Percentiles rank a stretch among this genome's conserved stretches.
Evolutionary conservation across 2,888 invertebrate genomes (phyloP).

Genomic region (Stenoptilia bipunctidactyla): DNA sequence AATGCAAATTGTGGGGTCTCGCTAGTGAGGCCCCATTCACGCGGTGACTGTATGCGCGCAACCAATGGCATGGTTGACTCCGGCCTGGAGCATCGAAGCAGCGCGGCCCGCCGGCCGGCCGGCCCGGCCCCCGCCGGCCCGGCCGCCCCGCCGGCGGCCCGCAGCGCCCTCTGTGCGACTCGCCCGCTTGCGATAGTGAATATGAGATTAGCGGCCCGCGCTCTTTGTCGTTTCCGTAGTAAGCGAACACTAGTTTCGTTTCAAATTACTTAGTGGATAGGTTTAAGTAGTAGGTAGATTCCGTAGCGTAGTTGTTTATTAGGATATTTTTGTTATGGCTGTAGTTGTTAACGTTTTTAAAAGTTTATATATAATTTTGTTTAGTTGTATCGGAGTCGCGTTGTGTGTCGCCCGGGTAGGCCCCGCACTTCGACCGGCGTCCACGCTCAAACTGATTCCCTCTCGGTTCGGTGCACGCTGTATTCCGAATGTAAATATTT

Average conservation of each 20-base stretch:
- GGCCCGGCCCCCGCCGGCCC: slow-evolving; percentile 22
- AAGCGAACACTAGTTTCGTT: slow-evolving; percentile 63
- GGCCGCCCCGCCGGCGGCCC: slow-evolving; percentile 14
- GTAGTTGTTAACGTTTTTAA: slow-evolving; percentile 68
- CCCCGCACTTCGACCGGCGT: slow-evolving; percentile 26
- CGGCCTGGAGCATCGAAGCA: slow-evolving; percentile 7
- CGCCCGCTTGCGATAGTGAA: slow-evolving; percentile 16
- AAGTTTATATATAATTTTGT: slow-evolving; percentile 62
- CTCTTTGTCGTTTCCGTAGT: slow-evolving; percentile 46
- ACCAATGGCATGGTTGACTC: slow-evolving; percentile 6
- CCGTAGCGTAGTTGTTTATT: slow-evolving; percentile 65
- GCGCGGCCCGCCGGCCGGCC: slow-evolving; percentile 10
- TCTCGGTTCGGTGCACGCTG: neutral
- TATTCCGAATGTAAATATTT: neutral
- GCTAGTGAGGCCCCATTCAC: neutral
- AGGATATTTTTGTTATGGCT: slow-evolving; percentile 69
- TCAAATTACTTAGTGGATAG: slow-evolving; percentile 60
- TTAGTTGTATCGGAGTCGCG: slow-evolving; percentile 54
- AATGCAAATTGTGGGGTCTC: neutral
- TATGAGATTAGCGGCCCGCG: neutral
- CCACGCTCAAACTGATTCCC: neutral
- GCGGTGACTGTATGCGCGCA: slow-evolving; percentile 2
- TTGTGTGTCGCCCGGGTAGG: slow-evolving; percentile 40
- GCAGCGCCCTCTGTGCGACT: slow-evolving; percentile 18
- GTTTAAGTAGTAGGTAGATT: slow-evolving; percentile 61